Conservation (phyloP, 2,888 invertebrate genomes). For the Limulus polyphemus region DNA sequence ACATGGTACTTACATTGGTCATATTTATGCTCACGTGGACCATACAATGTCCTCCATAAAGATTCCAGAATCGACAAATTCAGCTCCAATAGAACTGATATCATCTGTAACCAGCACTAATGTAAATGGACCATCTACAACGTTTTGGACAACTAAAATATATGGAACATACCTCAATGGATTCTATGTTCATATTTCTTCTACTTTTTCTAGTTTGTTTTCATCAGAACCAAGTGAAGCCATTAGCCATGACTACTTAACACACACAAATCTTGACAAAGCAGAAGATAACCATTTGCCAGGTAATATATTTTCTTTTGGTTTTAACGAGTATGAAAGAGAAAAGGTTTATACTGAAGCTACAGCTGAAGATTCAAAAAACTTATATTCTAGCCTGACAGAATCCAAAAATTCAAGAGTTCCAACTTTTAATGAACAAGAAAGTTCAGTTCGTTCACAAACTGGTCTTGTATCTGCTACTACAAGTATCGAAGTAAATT, state of each 20-base stretch:
- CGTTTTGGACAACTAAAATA: slow-evolving; percentile 53
- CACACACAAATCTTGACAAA: slow-evolving; percentile 56
- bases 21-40: slow-evolving; percentile 26
- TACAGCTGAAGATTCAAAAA: slow-evolving; percentile 50
- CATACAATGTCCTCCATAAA: slow-evolving; percentile 21
- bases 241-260: too few species aligned
- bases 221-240: too few species aligned
- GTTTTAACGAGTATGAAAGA: too few species aligned
- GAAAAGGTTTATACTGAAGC: slow-evolving; percentile 56
- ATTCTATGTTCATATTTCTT: slow-evolving; percentile 46
- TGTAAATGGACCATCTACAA: slow-evolving; percentile 45
- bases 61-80: too few species aligned
- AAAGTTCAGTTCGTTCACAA: neutral
- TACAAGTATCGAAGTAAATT: slow-evolving; percentile 17
- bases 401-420: too few species aligned
- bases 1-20: slow-evolving; percentile 26
- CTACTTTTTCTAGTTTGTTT: slow-evolving; percentile 9
- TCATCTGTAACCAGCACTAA: too few species aligned
- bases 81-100: too few species aligned
- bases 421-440: too few species aligned
- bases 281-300: slow-evolving; percentile 58
- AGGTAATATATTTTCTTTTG: neutral
- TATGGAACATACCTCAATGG: slow-evolving; percentile 57
- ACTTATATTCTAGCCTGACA: too few species aligned
- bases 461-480: slow-evolving; percentile 24